Percentiles rank a stretch among this genome's conserved stretches.
Evolutionary conservation across 2,797 vertebrate species (phyloP).

Genomic region (Parotocinclus haroldoi): DNA sequence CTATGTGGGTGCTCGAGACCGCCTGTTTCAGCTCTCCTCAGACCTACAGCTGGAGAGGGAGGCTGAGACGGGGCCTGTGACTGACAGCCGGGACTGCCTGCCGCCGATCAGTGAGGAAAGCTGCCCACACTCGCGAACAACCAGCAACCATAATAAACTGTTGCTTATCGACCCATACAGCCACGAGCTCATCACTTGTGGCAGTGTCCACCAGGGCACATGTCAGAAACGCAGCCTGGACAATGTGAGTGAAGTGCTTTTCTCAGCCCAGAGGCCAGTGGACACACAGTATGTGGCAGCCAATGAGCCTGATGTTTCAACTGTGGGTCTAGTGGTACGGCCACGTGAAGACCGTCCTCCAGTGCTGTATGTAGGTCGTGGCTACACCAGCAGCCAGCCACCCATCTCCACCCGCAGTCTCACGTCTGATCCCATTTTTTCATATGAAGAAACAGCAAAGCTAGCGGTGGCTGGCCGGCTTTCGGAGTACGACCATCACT

Average conservation of each 20-base stretch:
- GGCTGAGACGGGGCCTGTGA: slow-evolving; percentile 81
- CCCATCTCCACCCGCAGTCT: slow-evolving; percentile 95
- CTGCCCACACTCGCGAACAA: slow-evolving; percentile 84
- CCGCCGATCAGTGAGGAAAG: slow-evolving; percentile 83
- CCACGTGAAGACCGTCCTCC: slow-evolving; percentile 74
- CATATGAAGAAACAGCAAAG: slow-evolving; percentile 95
- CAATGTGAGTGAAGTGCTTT: slow-evolving; percentile 71
- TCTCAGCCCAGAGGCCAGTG: slow-evolving; percentile 84
- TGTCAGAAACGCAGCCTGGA: slow-evolving; percentile 87
- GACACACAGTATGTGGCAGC: slow-evolving; percentile 96
- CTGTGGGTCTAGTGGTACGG: slow-evolving; percentile 85
- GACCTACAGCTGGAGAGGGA: slow-evolving; percentile 71
- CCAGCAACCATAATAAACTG: slow-evolving; percentile 92
- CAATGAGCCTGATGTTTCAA: slow-evolving; percentile 90
- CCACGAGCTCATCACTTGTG: slow-evolving; percentile 88
- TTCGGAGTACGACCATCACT: slow-evolving; percentile 95
- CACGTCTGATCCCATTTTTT: slow-evolving; percentile 84
- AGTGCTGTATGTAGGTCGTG: slow-evolving; percentile 89
- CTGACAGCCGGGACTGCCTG: slow-evolving; percentile 90
- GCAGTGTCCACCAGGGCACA: slow-evolving; percentile 91
- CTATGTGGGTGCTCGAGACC: slow-evolving; percentile 90
- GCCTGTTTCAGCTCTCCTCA: slow-evolving; percentile 85
- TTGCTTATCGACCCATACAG: slow-evolving; percentile 81
- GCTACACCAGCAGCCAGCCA: slow-evolving; percentile 93
- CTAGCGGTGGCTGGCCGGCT: slow-evolving; percentile 89